Percentiles rank a stretch among this genome's conserved stretches.
Conservation (phyloP, 2,797 vertebrate species). For the Microcaecilia unicolor region DNA sequence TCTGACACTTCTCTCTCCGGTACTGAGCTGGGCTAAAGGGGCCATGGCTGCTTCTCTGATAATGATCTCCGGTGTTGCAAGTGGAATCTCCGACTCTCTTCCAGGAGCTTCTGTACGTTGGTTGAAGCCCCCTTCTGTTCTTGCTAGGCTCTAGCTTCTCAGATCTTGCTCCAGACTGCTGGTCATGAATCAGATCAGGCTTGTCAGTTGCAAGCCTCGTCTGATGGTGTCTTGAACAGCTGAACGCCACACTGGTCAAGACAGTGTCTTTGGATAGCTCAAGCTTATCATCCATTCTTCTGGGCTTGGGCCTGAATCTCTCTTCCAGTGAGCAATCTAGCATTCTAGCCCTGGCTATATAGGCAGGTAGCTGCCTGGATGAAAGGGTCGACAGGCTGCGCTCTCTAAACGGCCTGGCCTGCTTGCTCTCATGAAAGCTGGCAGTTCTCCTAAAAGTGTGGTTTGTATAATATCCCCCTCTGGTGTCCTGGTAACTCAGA, state of each 20-base stretch:
- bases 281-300: conserved; percentile 29
- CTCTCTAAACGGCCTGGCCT: conserved; percentile 74
- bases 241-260: conserved; percentile 22
- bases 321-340: conserved; percentile 64
- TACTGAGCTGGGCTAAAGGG: conserved; percentile 61
- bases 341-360: conserved; percentile 54
- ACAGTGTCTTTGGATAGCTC: conserved; percentile 25
- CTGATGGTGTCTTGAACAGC: conserved; percentile 28
- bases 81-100: conserved; percentile 60
- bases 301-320: conserved; percentile 39
- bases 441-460: conserved; percentile 79
- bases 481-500: conserved; percentile 61
- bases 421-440: conserved; percentile 83
- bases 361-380: conserved; percentile 70
- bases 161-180: conserved; percentile 25
- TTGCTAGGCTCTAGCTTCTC: conserved; percentile 61
- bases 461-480: conserved; percentile 57
- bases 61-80: conserved; percentile 28
- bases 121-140: conserved; percentile 72
- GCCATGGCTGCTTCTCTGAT: conserved; percentile 59
- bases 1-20: conserved; percentile 68
- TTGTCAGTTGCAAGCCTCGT: conserved; percentile 27
- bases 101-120: conserved; percentile 68
- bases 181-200: conserved; percentile 32
- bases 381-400: conserved; percentile 78